Evolutionary conservation across 2,888 invertebrate genomes (phyloP), one percentile per base, ranked within the genome.

Genomic region (Leptarthrus brevirostris): DNA sequence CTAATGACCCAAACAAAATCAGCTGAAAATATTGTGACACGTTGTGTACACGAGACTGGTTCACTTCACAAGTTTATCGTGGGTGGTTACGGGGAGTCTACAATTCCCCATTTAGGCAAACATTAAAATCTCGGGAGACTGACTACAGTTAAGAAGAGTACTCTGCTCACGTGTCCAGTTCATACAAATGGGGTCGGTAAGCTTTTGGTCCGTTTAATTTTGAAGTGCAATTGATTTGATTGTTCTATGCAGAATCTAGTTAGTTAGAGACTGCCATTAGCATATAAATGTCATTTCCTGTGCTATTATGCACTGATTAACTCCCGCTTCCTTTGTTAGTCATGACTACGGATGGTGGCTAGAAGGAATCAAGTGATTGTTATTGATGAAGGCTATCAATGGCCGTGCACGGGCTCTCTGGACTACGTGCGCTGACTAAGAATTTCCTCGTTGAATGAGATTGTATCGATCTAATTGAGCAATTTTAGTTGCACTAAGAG

Each of bases 221-320:
- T 16, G 30, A 52, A 30, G 26, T 69, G 52, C 49, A 49, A 69
- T 34, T 52, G 69, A 69, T 69, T 69, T 52, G 66, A 49, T 49
- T 34, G 49, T 16, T 18, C 22, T 44, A 24, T 34, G 52, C 69
- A 69, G 69, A 26, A 40, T 40, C 40, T 40, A 40, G 44, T 52
- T 20, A 69, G 14, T 52, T 30, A 14, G 34, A 18, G 52, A 18
- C 22, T 18, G 22, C 20, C 52, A 75, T 75, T 75, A 54, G 75
- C 75, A 75, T 75, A 75, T 61, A 73, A 75, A 75, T 71, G 74
- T 71, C 58, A 75, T 74, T 74, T 75, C 75, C 75, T 73, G 75
- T 69, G 47, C 71, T 66, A 73, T 73, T 75, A 73, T 71, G 64
- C 75, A 54, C 71, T 73, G 75, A 75, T 75, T 75, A 75, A 75